Conservation (phyloP, 1,140 invertebrate genomes). For the Papilio helenus region DNA sequence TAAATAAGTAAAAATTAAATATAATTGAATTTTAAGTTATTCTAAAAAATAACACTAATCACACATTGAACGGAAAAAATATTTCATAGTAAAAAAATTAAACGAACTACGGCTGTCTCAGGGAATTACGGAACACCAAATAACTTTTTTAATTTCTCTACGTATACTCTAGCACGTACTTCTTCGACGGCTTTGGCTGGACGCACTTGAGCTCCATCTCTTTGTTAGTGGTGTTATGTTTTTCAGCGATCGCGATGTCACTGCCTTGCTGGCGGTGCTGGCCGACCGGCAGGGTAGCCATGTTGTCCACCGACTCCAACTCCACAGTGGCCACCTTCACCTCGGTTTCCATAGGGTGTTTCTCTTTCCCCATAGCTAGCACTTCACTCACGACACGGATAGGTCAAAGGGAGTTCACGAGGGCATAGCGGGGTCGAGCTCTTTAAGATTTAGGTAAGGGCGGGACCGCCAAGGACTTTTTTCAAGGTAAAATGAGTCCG, state of each 20-base stretch:
- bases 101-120: background rate
- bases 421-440: constrained; percentile 57
- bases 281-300: constrained; percentile 91
- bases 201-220: constrained; percentile 94
- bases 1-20: background rate
- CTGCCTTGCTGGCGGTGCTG: constrained; percentile 85
- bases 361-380: constrained; percentile 78
- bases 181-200: constrained; percentile 90
- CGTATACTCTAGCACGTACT: constrained; percentile 80
- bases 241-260: constrained; percentile 88
- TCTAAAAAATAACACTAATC: background rate
- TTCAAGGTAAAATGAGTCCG: constrained; percentile 63
- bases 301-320: constrained; percentile 91
- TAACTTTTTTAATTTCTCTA: background rate
- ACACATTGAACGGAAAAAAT: background rate
- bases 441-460: constrained; percentile 59
- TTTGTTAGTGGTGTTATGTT: constrained; percentile 92
- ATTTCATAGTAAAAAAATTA: background rate
- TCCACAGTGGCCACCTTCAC: constrained; percentile 93
- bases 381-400: constrained; percentile 65
- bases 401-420: constrained; percentile 53
- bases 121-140: background rate
- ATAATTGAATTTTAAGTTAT: background rate
- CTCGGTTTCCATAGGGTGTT: constrained; percentile 85
- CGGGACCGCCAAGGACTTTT: constrained; percentile 53